phyloP scores from a whole-genome alignment of 53 echinoderm and acorn worm species.

The Pentamera pediparva region DNA sequence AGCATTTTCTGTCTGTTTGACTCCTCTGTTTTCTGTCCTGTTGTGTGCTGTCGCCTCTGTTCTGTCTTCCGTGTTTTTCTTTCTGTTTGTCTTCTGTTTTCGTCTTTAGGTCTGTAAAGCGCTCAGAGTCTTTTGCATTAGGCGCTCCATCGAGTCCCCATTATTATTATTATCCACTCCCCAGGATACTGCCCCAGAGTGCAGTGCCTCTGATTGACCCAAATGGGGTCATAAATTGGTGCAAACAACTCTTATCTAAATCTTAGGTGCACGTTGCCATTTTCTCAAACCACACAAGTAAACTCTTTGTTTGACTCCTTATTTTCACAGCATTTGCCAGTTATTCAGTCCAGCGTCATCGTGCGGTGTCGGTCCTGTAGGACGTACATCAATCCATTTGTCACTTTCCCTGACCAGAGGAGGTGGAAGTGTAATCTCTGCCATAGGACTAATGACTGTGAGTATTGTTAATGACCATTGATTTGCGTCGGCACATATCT shows the following conservation, averaged over 20 bases:
- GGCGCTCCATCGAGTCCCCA: too few relatives aligned
- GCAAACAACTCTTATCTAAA: background rate
- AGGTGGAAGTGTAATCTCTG: constrained; percentile 98
- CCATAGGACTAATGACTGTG: constrained; percentile 91
- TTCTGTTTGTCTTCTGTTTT: too few relatives aligned
- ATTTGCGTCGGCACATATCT: too few relatives aligned
- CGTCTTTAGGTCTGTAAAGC: background rate
- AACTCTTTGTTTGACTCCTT: background rate
- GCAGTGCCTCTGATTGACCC: too few relatives aligned
- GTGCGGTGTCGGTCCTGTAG: constrained; percentile 97
- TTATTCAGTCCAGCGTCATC: constrained; percentile 97
- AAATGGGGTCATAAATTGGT: too few relatives aligned
- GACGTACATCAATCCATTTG: constrained; percentile 98
- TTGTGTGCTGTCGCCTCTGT: too few relatives aligned
- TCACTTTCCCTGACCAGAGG: constrained; percentile 77
- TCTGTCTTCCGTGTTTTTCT: too few relatives aligned
- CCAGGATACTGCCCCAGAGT: too few relatives aligned
- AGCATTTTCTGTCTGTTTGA: too few relatives aligned
- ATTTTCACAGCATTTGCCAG: constrained; percentile 81
- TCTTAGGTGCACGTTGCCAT: background rate
- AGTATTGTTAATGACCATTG: too few relatives aligned
- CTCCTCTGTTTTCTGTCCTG: too few relatives aligned
- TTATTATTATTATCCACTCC: too few relatives aligned
- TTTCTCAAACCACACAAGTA: background rate
- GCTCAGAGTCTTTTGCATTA: background rate